Percentiles rank a stretch among this genome's conserved stretches.
Conservation (phyloP, 1,140 invertebrate species). For the Pentalonia nigronervosa region DNA sequence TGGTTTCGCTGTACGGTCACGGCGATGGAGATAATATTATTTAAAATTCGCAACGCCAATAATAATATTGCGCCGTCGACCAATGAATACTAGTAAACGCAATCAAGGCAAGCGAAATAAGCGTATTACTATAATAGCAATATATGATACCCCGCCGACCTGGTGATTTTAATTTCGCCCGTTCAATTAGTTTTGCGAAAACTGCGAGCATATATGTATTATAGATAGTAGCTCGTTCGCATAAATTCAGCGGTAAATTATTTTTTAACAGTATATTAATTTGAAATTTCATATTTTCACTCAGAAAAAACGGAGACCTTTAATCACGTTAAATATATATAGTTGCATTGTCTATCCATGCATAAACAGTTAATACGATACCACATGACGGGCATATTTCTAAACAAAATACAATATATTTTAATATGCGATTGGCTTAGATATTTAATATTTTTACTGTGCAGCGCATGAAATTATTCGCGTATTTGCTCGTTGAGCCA, state of each 20-base stretch:
- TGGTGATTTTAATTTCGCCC: neutral
- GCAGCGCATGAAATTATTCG: neutral
- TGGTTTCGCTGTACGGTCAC: no score
- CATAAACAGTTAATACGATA: neutral
- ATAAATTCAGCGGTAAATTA: neutral
- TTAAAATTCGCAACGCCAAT: no score
- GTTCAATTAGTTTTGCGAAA: neutral
- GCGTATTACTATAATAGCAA: no score
- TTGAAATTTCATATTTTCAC: neutral
- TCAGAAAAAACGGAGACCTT: neutral
- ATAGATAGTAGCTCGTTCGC: no score
- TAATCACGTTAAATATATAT: neutral
- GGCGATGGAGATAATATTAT: no score
- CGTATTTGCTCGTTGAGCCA: neutral
- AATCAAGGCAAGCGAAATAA: no score
- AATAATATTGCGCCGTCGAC: no score
- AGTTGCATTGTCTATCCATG: neutral
- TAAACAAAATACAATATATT: neutral
- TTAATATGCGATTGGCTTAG: neutral
- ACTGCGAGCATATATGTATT: neutral
- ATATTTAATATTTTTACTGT: neutral
- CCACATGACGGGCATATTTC: no score
- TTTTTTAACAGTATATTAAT: neutral
- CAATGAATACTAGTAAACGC: no score
- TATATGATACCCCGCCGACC: neutral